Conservation (phyloP, 2,797 vertebrate genomes). For the Rhinophrynus dorsalis region DNA sequence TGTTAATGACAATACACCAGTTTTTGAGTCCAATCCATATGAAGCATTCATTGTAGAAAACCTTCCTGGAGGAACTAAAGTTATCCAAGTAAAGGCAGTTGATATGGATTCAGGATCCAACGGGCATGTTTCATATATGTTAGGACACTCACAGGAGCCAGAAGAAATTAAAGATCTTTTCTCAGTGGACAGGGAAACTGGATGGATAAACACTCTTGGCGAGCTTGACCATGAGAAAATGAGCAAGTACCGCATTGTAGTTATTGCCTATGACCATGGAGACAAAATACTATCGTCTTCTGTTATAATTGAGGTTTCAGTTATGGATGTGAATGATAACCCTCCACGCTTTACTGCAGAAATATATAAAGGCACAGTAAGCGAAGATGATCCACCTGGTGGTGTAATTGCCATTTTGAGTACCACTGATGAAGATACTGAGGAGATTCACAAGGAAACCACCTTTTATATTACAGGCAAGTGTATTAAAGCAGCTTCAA, state of each 20-base stretch:
- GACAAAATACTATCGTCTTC: constrained; percentile 81
- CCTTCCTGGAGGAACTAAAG: constrained; percentile 80
- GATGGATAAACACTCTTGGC: constrained; percentile 91
- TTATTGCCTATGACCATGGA: constrained; percentile 86
- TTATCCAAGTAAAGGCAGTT: constrained; percentile 88
- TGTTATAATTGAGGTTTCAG: constrained; percentile 80
- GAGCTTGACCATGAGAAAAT: constrained; percentile 87
- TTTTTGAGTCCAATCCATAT: constrained; percentile 90
- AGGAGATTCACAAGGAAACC: constrained; percentile 88
- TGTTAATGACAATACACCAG: constrained; percentile 88
- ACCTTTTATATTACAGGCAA: constrained; percentile 95
- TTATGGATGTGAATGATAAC: constrained; percentile 94
- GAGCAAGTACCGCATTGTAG: constrained; percentile 73
- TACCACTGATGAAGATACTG: constrained; percentile 89
- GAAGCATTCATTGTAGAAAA: constrained; percentile 90
- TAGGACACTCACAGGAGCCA: constrained; percentile 78
- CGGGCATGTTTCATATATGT: constrained; percentile 85
- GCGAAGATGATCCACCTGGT: constrained; percentile 90
- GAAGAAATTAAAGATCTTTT: constrained; percentile 81
- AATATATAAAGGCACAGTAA: constrained; percentile 97
- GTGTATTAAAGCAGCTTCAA: background rate
- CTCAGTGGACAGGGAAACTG: constrained; percentile 84
- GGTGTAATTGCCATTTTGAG: constrained; percentile 94
- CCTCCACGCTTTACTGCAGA: constrained; percentile 93
- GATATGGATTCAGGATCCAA: constrained; percentile 91